Evolutionary conservation across 2,113 vertebrate genomes (phyloP).

Genomic region (Leptobrachium ailaonicum): DNA sequence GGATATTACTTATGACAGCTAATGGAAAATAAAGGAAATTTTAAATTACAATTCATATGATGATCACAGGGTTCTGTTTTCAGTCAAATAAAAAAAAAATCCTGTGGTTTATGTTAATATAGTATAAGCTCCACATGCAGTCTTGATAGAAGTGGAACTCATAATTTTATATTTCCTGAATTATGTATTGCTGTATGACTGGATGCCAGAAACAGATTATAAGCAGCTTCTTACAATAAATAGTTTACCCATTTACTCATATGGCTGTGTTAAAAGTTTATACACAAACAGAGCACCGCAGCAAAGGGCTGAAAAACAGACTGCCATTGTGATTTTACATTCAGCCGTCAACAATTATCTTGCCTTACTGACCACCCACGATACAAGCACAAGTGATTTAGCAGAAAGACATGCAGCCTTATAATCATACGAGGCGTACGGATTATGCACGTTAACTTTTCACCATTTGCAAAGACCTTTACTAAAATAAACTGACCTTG

Average conservation of each 20-base stretch:
- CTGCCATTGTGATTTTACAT: constrained; percentile 38
- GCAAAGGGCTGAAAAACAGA: constrained; percentile 50
- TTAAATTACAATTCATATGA: not conserved
- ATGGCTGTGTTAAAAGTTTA: constrained; percentile 49
- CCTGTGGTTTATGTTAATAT: constrained; percentile 1
- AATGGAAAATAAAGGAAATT: not conserved
- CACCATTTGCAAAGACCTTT: constrained; percentile 14
- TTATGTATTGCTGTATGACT: constrained; percentile 12
- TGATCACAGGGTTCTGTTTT: not conserved
- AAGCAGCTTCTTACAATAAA: constrained; percentile 26
- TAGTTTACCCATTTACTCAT: constrained; percentile 30
- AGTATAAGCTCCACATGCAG: not conserved
- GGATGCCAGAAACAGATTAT: constrained; percentile 30
- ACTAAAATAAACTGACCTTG: constrained; percentile 42
- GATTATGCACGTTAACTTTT: constrained; percentile 24
- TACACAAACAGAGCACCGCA: constrained; percentile 28
- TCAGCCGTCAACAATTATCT: constrained; percentile 39
- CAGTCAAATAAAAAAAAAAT: not conserved
- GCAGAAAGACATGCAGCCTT: constrained; percentile 22
- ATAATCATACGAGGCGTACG: constrained; percentile 20
- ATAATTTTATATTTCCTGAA: constrained; percentile 19
- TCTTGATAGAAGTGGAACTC: constrained; percentile 7
- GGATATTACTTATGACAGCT: not conserved
- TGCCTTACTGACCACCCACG: constrained; percentile 53
- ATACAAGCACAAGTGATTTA: constrained; percentile 33